A percentile compares a stretch with the other conserved stretches of the same genome.
These are phyloP conservation scores for Gallirallus australis DNA, from an alignment of 2,797 vertebrate species.

Conservation along the genomic window DNA sequence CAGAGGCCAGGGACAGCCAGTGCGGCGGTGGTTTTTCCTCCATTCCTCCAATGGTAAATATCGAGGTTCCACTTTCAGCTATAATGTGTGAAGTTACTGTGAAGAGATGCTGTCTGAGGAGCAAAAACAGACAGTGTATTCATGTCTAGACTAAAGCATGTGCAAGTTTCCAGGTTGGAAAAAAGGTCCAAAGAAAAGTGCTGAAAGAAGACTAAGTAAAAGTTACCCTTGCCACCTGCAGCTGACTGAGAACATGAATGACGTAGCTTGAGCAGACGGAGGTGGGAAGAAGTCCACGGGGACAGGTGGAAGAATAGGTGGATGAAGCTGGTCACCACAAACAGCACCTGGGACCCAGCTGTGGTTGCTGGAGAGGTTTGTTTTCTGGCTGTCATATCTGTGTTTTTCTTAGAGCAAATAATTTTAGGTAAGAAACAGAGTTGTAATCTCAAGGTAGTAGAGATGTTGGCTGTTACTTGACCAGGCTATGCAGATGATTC, in stretches of 20 bases:
- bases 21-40: background rate
- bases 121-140: slow-evolving; percentile 51
- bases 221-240: slow-evolving; percentile 32
- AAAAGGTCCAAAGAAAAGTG: slow-evolving; percentile 44
- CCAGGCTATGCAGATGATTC: background rate
- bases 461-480: background rate
- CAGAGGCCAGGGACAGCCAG: background rate
- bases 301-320: background rate
- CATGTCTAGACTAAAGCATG: slow-evolving; percentile 71
- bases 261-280: background rate
- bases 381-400: background rate
- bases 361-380: background rate
- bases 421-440: background rate
- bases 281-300: background rate
- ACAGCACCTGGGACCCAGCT: background rate
- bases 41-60: background rate
- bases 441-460: background rate
- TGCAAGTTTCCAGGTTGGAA: slow-evolving; percentile 61
- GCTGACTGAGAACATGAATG: background rate
- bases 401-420: background rate
- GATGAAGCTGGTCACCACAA: background rate
- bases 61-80: background rate
- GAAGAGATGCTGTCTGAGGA: slow-evolving; percentile 59
- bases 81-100: slow-evolving; percentile 40
- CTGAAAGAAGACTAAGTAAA: slow-evolving; percentile 24